phyloP scores from a whole-genome alignment of 1,140 invertebrate genomes.

The Mizuhopecten yessoensis region DNA sequence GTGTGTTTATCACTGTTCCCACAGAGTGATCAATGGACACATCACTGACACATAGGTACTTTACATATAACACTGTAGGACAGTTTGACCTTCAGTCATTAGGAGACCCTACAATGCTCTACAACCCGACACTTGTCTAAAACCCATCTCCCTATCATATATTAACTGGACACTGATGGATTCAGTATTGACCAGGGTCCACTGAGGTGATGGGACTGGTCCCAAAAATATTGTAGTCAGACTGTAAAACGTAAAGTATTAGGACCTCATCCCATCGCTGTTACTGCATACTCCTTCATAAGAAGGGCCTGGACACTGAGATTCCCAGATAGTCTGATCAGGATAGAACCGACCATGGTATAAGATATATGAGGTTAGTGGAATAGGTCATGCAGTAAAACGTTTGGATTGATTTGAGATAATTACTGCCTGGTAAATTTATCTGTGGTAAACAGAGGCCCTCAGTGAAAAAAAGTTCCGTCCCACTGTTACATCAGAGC shows the following conservation, averaged over 20 bases:
- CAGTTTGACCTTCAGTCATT: neutral
- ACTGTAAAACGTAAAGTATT: neutral
- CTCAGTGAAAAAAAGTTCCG: neutral
- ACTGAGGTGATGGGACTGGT: neutral
- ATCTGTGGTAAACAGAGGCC: neutral
- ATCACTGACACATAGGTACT: neutral
- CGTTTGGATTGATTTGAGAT: neutral
- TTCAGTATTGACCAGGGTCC: neutral
- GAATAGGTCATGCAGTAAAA: neutral
- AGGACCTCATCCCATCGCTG: neutral
- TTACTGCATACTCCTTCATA: neutral
- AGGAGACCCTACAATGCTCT: too few species aligned
- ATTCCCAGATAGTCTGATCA: neutral
- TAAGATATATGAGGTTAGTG: neutral
- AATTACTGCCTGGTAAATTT: constrained; percentile 23
- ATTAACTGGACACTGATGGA: neutral
- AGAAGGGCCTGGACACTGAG: neutral
- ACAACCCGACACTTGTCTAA: too few species aligned
- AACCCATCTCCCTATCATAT: too few species aligned
- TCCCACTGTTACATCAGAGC: constrained; percentile 30
- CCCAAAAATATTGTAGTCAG: neutral
- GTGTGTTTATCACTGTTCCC: neutral
- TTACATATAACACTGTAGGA: neutral
- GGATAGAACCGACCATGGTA: too few species aligned
- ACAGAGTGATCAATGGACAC: neutral